Evolutionary conservation across 2,888 invertebrate species (phyloP).

Genomic region (Leucophenga maculata): DNA sequence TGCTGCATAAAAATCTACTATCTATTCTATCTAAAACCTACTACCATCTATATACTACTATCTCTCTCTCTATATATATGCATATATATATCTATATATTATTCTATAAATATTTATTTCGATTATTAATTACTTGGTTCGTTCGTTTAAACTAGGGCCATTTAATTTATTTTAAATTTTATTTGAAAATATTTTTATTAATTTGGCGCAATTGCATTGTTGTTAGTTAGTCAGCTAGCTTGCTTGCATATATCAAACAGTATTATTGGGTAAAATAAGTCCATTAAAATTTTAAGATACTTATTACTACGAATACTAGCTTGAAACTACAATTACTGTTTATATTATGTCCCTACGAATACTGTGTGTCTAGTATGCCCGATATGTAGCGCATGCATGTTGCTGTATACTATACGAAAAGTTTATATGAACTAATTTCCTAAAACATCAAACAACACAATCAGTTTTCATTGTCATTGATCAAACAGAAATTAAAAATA

Average conservation of each 20-base stretch:
- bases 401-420: not conserved
- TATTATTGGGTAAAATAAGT: conserved; percentile 8
- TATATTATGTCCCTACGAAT: not conserved
- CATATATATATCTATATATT: conserved; percentile 33
- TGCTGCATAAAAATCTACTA: conserved; percentile 28
- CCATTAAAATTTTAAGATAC: not conserved
- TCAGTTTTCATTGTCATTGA: too few species aligned
- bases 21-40: conserved; percentile 33
- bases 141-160: not conserved
- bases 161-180: not conserved
- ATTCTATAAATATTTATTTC: conserved; percentile 34
- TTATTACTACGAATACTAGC: not conserved
- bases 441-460: too few species aligned
- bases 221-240: not conserved
- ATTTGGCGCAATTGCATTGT: conserved; percentile 11
- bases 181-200: not conserved
- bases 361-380: not conserved
- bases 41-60: conserved; percentile 30
- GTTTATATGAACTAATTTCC: too few species aligned
- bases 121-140: not conserved
- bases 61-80: conserved; percentile 19
- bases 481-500: too few species aligned
- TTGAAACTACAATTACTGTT: conserved; percentile 4
- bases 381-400: not conserved
- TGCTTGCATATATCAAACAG: not conserved